Evolutionary conservation across 2,113 vertebrate species (phyloP).

Genomic region (Corydoras sp.): DNA sequence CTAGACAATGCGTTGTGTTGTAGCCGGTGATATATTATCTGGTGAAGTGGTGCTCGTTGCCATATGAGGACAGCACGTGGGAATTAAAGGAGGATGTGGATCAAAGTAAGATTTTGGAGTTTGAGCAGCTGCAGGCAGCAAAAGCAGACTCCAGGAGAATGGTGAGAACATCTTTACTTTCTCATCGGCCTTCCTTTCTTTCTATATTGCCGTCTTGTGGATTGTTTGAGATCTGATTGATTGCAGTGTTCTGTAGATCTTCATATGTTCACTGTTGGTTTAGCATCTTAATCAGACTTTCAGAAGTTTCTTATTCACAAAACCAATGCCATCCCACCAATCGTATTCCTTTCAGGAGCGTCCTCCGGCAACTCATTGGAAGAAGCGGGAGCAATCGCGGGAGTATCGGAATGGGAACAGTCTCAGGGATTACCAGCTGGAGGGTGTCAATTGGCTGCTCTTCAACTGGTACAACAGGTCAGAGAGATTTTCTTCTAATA

Average conservation of each 20-base stretch:
- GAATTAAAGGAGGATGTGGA: slow-evolving; percentile 97
- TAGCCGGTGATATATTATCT: slow-evolving; percentile 98
- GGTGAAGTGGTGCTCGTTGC: slow-evolving; percentile 98
- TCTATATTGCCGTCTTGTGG: neutral
- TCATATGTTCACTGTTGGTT: too few species aligned
- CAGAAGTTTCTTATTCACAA: neutral
- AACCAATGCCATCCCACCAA: neutral
- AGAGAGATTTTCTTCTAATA: slow-evolving; percentile 27
- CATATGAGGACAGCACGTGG: slow-evolving; percentile 99
- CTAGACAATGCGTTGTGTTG: slow-evolving; percentile 11
- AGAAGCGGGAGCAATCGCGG: slow-evolving; percentile 92
- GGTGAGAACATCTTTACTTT: slow-evolving; percentile 65
- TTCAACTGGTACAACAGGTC: slow-evolving; percentile 99
- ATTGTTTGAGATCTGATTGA: too few species aligned
- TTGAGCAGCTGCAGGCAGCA: slow-evolving; percentile 90
- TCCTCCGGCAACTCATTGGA: slow-evolving; percentile 90
- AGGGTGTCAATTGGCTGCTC: slow-evolving; percentile 98
- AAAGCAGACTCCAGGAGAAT: slow-evolving; percentile 80
- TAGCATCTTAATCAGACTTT: neutral
- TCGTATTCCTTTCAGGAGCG: slow-evolving; percentile 71
- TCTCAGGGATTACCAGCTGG: slow-evolving; percentile 98
- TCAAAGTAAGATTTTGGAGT: slow-evolving; percentile 95
- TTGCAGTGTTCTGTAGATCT: too few species aligned
- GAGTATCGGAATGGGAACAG: slow-evolving; percentile 93
- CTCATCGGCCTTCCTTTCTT: neutral